Evolutionary conservation across 2,113 vertebrate species (phyloP), one percentile per base, ranked within the genome.

Genomic region (Pelmatolapia mariae): DNA sequence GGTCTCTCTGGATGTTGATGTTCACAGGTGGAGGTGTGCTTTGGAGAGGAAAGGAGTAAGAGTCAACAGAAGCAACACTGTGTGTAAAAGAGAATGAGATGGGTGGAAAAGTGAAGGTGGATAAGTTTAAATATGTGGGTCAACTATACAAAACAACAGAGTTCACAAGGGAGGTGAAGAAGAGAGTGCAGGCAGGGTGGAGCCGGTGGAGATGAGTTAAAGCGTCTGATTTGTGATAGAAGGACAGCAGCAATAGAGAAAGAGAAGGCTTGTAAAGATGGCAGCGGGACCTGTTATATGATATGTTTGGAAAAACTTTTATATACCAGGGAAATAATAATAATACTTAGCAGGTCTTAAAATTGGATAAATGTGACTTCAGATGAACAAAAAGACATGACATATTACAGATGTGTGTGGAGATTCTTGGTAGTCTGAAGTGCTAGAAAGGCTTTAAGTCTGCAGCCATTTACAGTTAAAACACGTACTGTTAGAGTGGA

Each of bases 241-340:
- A n/a, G 33, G 33, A 66, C 31, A 66, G 33, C 61, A 66, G 61
- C 61, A 38, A 66, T 7, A 36, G 31, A 12, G 18, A 66, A 12
- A 66, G 10, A 19, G 26, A 66, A 38, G 61, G 61, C 3, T 66
- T 36, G 31, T 63, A 63, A 66, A 36, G 18, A n/a, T 16, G 7
- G 24, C 26, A 29, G 56, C 7, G 7, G 24, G 24, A 29, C 13
- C 1, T 66, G 31, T 36, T 66, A 5, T 0, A 33, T n/a, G 10
- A 19, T 38, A 66, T 66, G 61, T 19, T 66, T 66, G 31, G 61
- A 19, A 38, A 36, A 66, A 38, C 3, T 4, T 66, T 36, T 12
- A 66, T 0, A 7, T 36, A 66, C 10, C 18, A 38, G 61, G 10
- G 6, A 0, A 36, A 66, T 66, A n/a, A 38, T n/a, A 38, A 0